A percentile compares a stretch with the other conserved stretches of the same genome.
Evolutionary conservation across 2,113 vertebrate genomes (phyloP).

Genomic region (Nettapus auritus): DNA sequence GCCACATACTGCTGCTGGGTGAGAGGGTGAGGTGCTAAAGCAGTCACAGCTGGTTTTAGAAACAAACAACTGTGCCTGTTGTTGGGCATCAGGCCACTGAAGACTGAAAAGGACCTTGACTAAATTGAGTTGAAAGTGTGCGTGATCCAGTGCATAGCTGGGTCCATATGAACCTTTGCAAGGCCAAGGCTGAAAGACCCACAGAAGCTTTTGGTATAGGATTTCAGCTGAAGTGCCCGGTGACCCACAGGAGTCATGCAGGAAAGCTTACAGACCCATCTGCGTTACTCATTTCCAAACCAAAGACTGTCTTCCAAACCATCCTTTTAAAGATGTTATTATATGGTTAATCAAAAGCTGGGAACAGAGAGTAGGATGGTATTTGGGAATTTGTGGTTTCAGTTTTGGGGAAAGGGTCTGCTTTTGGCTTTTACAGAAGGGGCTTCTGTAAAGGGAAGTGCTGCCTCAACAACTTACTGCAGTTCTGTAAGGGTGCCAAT

Average conservation of each 20-base stretch:
- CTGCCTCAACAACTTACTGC: not conserved
- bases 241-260: accelerated
- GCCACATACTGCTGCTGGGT: not conserved
- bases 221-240: not conserved
- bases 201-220: not conserved
- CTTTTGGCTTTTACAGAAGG: not conserved
- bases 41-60: not conserved
- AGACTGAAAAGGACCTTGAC: not conserved
- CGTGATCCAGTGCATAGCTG: not conserved
- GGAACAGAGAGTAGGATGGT: not conserved
- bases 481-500: not conserved
- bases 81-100: not conserved
- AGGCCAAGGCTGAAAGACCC: not conserved
- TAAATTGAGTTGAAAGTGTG: not conserved
- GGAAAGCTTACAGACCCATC: not conserved
- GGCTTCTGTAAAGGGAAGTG: not conserved
- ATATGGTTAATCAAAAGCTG: not conserved
- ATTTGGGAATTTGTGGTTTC: not conserved
- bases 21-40: not conserved
- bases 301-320: not conserved
- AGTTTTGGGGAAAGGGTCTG: not conserved
- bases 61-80: not conserved
- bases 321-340: not conserved
- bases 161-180: not conserved
- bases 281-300: not conserved